phyloP scores from a whole-genome alignment of 2,797 vertebrate species.

The Lophotriccus pileatus region DNA sequence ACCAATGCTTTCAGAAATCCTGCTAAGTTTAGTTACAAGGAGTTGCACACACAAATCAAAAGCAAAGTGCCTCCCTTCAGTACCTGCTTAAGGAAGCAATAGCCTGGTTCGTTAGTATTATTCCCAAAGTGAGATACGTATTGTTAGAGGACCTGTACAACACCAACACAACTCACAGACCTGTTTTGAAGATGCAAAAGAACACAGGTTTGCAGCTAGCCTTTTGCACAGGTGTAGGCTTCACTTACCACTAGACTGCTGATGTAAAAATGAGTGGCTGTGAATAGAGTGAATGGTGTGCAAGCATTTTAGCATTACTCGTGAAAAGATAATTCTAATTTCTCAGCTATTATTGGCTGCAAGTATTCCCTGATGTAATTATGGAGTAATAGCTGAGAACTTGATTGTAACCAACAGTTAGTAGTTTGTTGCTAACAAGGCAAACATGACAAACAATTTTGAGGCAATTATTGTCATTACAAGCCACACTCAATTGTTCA shows the following conservation, averaged over 20 bases:
- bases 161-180: neutral
- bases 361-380: constrained; percentile 63
- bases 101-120: neutral
- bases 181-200: neutral
- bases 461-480: constrained; percentile 70
- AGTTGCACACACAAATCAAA: neutral
- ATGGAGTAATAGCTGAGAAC: constrained; percentile 57
- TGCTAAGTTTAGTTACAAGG: neutral
- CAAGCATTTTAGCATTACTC: constrained; percentile 21
- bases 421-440: constrained; percentile 67
- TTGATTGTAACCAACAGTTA: constrained; percentile 64
- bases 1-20: neutral
- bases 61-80: neutral
- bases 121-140: neutral
- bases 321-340: constrained; percentile 50
- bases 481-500: constrained; percentile 58
- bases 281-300: neutral
- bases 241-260: neutral
- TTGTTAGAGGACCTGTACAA: neutral
- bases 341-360: constrained; percentile 43
- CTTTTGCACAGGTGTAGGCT: neutral
- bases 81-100: neutral
- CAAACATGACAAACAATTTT: constrained; percentile 71
- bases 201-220: neutral
- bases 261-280: neutral